Percentiles rank a stretch among this genome's conserved stretches.
Conservation (phyloP, 2,888 invertebrate genomes). For the Spisula subtruncata region DNA sequence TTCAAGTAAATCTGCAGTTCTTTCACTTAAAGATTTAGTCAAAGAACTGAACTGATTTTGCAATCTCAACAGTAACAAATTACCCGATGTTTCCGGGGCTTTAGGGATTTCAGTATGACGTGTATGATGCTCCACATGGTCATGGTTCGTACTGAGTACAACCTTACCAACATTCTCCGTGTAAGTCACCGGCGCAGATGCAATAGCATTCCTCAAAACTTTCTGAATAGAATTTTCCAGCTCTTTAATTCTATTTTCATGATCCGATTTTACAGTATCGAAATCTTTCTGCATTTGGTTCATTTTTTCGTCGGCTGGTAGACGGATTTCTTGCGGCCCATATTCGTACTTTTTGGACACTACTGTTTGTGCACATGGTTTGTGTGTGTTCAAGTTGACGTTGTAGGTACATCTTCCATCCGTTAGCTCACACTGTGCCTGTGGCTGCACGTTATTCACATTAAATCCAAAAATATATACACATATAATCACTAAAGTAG, state of each 20-base stretch:
- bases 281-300: slow-evolving; percentile 73
- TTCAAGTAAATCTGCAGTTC: slow-evolving; percentile 76
- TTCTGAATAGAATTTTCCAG: slow-evolving; percentile 76
- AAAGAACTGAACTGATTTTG: slow-evolving; percentile 79
- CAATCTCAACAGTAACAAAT: slow-evolving; percentile 68
- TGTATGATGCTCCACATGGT: not conserved
- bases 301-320: slow-evolving; percentile 66
- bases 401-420: slow-evolving; percentile 76
- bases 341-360: not conserved
- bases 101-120: slow-evolving; percentile 16
- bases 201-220: slow-evolving; percentile 71
- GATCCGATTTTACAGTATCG: slow-evolving; percentile 73
- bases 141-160: not conserved
- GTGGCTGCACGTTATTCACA: not conserved
- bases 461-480: not conserved
- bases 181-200: slow-evolving; percentile 37
- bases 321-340: slow-evolving; percentile 36
- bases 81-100: slow-evolving; percentile 49
- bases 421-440: slow-evolving; percentile 65
- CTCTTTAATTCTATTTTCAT: slow-evolving; percentile 76
- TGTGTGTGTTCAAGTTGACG: slow-evolving; percentile 67
- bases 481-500: not conserved
- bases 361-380: slow-evolving; percentile 45
- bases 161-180: not conserved
- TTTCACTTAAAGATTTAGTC: slow-evolving; percentile 70